Evolutionary conservation across 1,140 invertebrate species (phyloP), one percentile per base, ranked within the genome.

Genomic region (Diachasmimorpha longicaudata): DNA sequence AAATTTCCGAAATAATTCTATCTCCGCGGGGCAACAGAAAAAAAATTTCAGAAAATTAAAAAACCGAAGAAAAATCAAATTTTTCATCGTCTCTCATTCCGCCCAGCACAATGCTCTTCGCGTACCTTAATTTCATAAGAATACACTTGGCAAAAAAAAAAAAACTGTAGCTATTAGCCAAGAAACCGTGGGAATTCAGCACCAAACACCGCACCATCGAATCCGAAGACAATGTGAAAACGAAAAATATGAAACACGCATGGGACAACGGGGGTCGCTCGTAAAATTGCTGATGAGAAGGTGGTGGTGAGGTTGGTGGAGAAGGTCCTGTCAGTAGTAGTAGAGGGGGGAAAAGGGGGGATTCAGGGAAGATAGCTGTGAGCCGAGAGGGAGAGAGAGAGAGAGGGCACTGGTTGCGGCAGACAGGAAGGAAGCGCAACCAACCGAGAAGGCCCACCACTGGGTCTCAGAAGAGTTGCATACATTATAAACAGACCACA

Each of bases 371-470:
- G 66, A 48, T 37, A 76, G 58, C 78, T 75, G 31, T 31, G 31
- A 31, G 31, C 31, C 31, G 31, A 81, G 78, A n/a, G n/a, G n/a
- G n/a, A n/a, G n/a, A n/a, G n/a, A n/a, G n/a, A n/a, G n/a, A n/a
- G n/a, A 76, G 77, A 77, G 80, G 75, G 76, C 78, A 78, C 80
- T 83, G 82, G 83, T 84, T 84, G 81, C 81, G 76, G 81, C 80
- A 86, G 86, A 87, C 86, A 87, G 87, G 86, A 88, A 88, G 87
- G 86, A 88, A 88, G 86, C 86, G 85, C 86, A 86, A 83, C 87
- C 82, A 85, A 88, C 85, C 87, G 87, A 81, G 83, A 85, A 86
- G 48, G 85, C 85, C 84, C 63, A 66, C 82, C 82, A 84, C 84
- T 80, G 84, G 81, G 79, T 83, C 84, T 81, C 78, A 78, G 83